Conservation (phyloP, 2,888 invertebrate species). For the Baronia brevicornis region DNA sequence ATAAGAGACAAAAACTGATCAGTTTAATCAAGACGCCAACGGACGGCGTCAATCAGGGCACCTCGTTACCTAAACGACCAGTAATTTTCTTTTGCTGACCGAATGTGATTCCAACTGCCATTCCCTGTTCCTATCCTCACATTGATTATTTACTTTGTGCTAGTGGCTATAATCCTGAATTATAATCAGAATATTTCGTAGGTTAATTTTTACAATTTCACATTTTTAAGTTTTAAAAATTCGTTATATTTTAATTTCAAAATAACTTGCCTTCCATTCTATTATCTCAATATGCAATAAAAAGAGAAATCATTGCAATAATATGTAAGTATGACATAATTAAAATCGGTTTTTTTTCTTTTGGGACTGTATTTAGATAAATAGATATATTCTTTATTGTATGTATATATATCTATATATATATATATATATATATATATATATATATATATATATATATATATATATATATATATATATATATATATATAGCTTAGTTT, state of each 20-base stretch:
- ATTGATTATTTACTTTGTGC: constrained; percentile 11
- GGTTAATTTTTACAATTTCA: too few species aligned
- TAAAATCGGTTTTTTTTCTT: too few species aligned
- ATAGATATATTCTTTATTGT: neutral
- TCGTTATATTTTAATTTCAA: too few species aligned
- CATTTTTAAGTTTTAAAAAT: too few species aligned
- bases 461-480: constrained; percentile 1
- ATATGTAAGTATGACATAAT: too few species aligned
- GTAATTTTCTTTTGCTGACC: constrained; percentile 68
- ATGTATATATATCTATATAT: neutral
- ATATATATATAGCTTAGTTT: constrained; percentile 1
- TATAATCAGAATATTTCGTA: too few species aligned
- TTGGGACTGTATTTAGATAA: neutral
- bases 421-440: neutral
- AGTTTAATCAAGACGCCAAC: constrained; percentile 59
- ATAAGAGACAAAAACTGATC: constrained; percentile 64
- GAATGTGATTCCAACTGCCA: constrained; percentile 49
- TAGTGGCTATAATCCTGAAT: too few species aligned
- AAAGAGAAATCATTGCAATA: too few species aligned
- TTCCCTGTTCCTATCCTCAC: constrained; percentile 29
- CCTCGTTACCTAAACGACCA: constrained; percentile 65
- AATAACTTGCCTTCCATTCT: too few species aligned
- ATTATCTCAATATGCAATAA: too few species aligned
- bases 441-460: neutral
- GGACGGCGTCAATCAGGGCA: constrained; percentile 57